Evolutionary conservation across 2,888 invertebrate genomes (phyloP).

Genomic region (Acanthosoma haemorrhoidale): DNA sequence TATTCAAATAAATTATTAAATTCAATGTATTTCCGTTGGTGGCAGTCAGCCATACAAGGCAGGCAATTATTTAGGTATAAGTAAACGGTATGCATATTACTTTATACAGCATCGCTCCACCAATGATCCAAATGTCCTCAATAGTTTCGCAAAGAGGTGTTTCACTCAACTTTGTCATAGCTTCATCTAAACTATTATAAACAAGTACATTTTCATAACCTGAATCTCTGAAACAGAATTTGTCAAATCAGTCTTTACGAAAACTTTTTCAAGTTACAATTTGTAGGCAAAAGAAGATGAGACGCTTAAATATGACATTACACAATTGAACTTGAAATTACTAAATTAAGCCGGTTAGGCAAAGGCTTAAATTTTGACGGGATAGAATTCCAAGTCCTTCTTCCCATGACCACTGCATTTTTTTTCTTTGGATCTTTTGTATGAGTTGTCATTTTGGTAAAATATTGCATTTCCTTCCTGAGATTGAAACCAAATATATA

Average conservation of each 20-base stretch:
- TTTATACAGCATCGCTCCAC: conserved; percentile 76
- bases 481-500: conserved; percentile 37
- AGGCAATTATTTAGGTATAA: too few relatives aligned
- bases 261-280: neutral
- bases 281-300: neutral
- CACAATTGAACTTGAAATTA: conserved; percentile 55
- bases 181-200: conserved; percentile 61
- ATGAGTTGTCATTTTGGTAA: conserved; percentile 67
- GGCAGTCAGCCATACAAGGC: too few relatives aligned
- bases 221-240: neutral
- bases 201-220: conserved; percentile 54
- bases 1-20: too few relatives aligned
- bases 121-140: conserved; percentile 83
- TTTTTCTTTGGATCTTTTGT: conserved; percentile 59
- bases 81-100: too few relatives aligned
- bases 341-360: conserved; percentile 70
- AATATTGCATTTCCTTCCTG: conserved; percentile 85
- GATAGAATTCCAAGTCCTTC: conserved; percentile 88
- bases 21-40: too few relatives aligned
- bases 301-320: conserved; percentile 1
- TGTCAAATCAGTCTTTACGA: neutral
- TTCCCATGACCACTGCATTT: conserved; percentile 93
- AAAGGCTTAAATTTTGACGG: conserved; percentile 78
- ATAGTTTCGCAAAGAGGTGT: conserved; percentile 54
- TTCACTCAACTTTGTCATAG: conserved; percentile 55